These are phyloP conservation scores for Pogonomyrmex californicus DNA, from an alignment of 1,140 invertebrate species.

Conservation along the genomic window DNA sequence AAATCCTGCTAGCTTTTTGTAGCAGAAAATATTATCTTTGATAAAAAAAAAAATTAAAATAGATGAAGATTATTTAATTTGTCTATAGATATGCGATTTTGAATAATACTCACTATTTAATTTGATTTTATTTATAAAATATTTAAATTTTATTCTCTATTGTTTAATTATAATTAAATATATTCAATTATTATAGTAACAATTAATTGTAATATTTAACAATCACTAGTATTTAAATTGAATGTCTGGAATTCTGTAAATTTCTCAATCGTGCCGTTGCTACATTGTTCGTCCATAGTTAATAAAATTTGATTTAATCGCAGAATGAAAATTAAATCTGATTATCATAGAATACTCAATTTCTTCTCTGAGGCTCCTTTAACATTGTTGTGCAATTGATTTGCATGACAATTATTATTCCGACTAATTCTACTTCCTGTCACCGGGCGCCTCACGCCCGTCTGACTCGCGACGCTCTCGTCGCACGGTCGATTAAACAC, in stretches of 20 bases:
- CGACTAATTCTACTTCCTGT: constrained; percentile 36
- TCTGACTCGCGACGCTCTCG: background rate
- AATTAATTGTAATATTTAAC: background rate
- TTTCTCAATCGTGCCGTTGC: background rate
- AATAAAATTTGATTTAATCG: background rate
- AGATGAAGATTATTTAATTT: background rate
- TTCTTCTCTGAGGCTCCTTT: background rate
- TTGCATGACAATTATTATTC: constrained; percentile 22
- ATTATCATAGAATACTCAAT: constrained; percentile 19
- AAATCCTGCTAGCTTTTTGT: background rate
- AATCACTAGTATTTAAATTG: background rate
- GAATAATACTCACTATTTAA: background rate
- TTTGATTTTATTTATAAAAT: background rate
- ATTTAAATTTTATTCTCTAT: background rate
- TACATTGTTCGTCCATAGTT: constrained; percentile 1
- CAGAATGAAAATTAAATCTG: background rate
- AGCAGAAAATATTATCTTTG: background rate
- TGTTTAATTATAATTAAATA: constrained; percentile 22
- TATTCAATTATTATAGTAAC: background rate
- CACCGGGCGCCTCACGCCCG: background rate
- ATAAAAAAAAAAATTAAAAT: too few relatives aligned
- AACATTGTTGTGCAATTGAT: constrained; percentile 23
- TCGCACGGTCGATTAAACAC: constrained; percentile 47
- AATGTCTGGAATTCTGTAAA: background rate
- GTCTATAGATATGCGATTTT: background rate